A percentile compares a stretch with the other conserved stretches of the same genome.
Evolutionary conservation across 2,888 invertebrate genomes (phyloP).

Genomic region (Drosophila sordidula): DNA sequence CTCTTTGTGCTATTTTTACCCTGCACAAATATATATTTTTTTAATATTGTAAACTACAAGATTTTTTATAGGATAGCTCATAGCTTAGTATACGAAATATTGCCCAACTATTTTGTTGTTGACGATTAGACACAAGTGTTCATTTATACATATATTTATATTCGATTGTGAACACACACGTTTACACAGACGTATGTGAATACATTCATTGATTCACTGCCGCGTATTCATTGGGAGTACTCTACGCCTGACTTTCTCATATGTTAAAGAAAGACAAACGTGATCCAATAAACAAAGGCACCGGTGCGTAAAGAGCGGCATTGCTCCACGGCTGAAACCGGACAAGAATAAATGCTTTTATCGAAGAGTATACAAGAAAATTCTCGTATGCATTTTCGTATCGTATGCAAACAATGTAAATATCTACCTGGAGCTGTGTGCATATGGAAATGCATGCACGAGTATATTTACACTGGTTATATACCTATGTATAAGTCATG

Average conservation of each 20-base stretch:
- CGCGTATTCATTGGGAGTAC: slow-evolving; percentile 34
- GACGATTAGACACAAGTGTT: slow-evolving; percentile 2
- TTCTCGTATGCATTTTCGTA: slow-evolving; percentile 25
- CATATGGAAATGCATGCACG: slow-evolving; percentile 41
- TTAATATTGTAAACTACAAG: too few relatives aligned
- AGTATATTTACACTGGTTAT: slow-evolving; percentile 19
- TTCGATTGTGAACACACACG: background rate
- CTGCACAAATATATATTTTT: too few relatives aligned
- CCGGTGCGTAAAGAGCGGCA: slow-evolving; percentile 23
- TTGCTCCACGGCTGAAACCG: slow-evolving; percentile 8
- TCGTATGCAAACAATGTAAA: slow-evolving; percentile 35
- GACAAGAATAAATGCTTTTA: slow-evolving; percentile 38
- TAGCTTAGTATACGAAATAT: background rate
- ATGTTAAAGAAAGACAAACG: slow-evolving; percentile 46
- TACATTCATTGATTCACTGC: slow-evolving; percentile 31
- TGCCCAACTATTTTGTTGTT: background rate
- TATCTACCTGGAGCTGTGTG: slow-evolving; percentile 29
- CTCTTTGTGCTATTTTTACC: too few relatives aligned
- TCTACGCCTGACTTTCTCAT: slow-evolving; percentile 24
- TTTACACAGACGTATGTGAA: background rate
- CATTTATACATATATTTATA: slow-evolving; percentile 7
- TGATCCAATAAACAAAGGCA: slow-evolving; percentile 47
- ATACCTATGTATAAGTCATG: slow-evolving; percentile 3
- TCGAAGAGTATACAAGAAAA: slow-evolving; percentile 38
- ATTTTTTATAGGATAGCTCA: slow-evolving; percentile 5